phyloP scores from a whole-genome alignment of 2,797 vertebrate genomes.

The Coendou prehensilis region DNA sequence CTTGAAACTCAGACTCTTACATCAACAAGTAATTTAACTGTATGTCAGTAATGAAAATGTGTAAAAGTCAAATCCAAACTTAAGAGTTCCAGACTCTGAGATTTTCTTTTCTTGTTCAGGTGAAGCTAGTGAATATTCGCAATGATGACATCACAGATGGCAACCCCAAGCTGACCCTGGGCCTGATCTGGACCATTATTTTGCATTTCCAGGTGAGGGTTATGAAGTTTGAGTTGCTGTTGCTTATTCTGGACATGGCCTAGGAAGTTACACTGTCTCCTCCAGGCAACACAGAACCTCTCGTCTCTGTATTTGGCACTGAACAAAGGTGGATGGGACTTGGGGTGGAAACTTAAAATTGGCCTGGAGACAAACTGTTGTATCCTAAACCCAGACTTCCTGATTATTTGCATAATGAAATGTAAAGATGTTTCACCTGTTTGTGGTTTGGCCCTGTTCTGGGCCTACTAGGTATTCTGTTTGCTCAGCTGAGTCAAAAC shows the following conservation, averaged over 20 bases:
- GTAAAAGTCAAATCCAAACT: slow-evolving; percentile 57
- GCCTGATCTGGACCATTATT: slow-evolving; percentile 99
- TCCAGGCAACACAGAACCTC: not conserved
- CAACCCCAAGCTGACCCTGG: slow-evolving; percentile 98
- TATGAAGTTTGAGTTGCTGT: not conserved
- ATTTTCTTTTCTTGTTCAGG: slow-evolving; percentile 88
- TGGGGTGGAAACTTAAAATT: not conserved
- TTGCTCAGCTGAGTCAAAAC: slow-evolving; percentile 71
- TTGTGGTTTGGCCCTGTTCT: not conserved
- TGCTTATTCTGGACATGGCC: not conserved
- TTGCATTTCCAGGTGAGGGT: slow-evolving; percentile 98
- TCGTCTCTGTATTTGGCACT: not conserved
- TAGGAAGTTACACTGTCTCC: accelerated
- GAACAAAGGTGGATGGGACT: not conserved
- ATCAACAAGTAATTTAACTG: not conserved
- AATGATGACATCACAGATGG: slow-evolving; percentile 99
- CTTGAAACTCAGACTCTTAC: slow-evolving; percentile 27
- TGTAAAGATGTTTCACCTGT: not conserved
- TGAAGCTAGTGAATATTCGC: slow-evolving; percentile 98
- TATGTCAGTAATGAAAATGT: slow-evolving; percentile 51
- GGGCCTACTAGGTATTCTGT: slow-evolving; percentile 32
- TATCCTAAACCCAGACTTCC: not conserved
- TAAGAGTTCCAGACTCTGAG: slow-evolving; percentile 50
- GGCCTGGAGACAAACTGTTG: not conserved
- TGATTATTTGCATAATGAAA: slow-evolving; percentile 39